Evolutionary conservation across 2,888 invertebrate species (phyloP), one percentile per base, ranked within the genome.

Genomic region (Imbricaverruca yamaguchii): DNA sequence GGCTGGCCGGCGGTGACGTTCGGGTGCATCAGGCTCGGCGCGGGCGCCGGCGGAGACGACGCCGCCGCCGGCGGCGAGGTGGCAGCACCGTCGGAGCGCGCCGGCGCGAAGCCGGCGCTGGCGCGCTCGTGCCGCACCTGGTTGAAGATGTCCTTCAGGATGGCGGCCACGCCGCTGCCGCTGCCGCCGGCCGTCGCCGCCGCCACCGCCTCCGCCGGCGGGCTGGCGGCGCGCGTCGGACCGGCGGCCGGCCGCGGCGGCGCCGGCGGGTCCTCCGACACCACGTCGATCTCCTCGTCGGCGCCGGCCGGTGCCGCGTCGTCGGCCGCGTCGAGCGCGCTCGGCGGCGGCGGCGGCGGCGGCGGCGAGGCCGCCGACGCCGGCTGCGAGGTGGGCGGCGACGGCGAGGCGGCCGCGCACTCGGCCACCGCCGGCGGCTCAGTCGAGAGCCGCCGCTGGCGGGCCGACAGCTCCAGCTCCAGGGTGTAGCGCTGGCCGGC

Each of bases 1-100:
- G 78, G 78, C 78, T 78, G 78, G 23, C 78, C 78, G 56, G 78
- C 78, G n/a, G 78, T 78, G 57, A 78, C 78, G 23, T 78, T 78
- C 55, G 78, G 78, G 78, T 78, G 78, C 78, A 78, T 78, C 78
- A 57, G 78, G 57, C 55, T 57, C 0, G 56, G 56, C 78, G 57
- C 23, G 57, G n/a, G 23, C 21, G 74, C 53, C 9, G 53, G 13
- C 74, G 39, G 53, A 3, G 21, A 18, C 53, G 77, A 11, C 23
- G 21, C 57, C 53, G 21, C 21, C 8, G 23, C n/a, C 57, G 78
- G 57, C 78, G 57, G n/a, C 78, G 78, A 12, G 6, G 13, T 57
- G 10, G 56, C 15, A 56, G 57, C 56, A n/a, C 57, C 13, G 6
- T 56, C 78, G 12, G 56, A 15, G 23, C 56, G 56, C 57, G 78